Conservation (phyloP, 2,113 vertebrate species). For the Rhadina sibilatrix region DNA sequence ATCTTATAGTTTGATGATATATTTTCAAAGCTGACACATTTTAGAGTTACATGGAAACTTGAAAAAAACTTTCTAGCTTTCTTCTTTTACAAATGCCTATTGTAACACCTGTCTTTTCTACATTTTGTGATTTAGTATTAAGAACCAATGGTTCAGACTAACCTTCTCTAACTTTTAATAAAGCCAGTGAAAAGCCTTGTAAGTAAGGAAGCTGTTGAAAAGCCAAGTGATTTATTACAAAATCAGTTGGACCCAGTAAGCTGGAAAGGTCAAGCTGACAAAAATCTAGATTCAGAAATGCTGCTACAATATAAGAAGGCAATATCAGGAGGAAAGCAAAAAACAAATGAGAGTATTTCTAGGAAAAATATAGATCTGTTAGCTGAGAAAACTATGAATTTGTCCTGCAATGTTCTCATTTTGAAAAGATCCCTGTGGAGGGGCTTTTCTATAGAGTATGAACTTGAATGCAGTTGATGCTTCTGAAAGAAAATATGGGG, state of each 20-base stretch:
- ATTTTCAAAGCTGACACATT: not conserved
- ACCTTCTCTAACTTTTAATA: not conserved
- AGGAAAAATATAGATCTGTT: not conserved
- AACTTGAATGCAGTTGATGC: not conserved
- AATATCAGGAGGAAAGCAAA: not conserved
- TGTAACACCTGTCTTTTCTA: not conserved
- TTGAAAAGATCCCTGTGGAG: not conserved
- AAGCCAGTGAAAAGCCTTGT: not conserved
- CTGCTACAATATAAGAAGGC: not conserved
- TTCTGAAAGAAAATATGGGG: not conserved
- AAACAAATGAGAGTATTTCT: not conserved
- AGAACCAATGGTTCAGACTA: not conserved
- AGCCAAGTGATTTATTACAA: not conserved
- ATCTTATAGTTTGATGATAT: not conserved
- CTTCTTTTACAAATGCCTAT: not conserved
- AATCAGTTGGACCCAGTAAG: not conserved
- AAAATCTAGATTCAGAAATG: slow-evolving; percentile 16
- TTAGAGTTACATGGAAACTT: not conserved
- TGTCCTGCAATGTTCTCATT: not conserved
- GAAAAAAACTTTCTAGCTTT: not conserved
- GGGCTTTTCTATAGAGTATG: not conserved
- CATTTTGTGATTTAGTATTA: not conserved
- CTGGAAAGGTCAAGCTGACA: slow-evolving; percentile 28
- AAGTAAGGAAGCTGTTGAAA: slow-evolving; percentile 7
- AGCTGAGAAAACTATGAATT: not conserved